A percentile compares a stretch with the other conserved stretches of the same genome.
Conservation (phyloP, 2,797 vertebrate genomes). For the Apogon talboti region DNA sequence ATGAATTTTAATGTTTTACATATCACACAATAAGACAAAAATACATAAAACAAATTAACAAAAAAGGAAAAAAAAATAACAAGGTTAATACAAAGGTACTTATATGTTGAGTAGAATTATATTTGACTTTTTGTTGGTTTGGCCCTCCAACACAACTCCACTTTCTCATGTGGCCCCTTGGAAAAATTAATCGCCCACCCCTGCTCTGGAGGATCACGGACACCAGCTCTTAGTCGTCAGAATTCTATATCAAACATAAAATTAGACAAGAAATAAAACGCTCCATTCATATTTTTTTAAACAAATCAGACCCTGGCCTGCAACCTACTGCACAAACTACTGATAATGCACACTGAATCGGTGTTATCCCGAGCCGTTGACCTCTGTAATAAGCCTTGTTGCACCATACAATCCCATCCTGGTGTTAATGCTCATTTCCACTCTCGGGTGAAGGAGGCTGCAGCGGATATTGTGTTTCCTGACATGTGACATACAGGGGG, state of each 20-base stretch:
- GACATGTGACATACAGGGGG: slow-evolving; percentile 75
- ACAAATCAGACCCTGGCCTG: background rate
- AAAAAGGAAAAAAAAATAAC: no score
- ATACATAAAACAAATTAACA: no score
- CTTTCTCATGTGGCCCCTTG: no score
- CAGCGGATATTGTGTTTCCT: slow-evolving; percentile 67
- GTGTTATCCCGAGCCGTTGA: slow-evolving; percentile 53
- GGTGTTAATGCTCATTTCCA: slow-evolving; percentile 65
- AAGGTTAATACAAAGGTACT: no score
- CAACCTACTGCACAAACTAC: background rate
- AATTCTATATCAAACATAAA: background rate
- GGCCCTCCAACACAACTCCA: no score
- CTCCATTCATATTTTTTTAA: background rate
- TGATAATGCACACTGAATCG: slow-evolving; percentile 23
- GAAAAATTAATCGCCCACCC: no score
- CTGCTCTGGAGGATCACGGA: no score
- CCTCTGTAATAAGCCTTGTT: slow-evolving; percentile 63
- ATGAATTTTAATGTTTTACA: no score
- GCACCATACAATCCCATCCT: slow-evolving; percentile 49
- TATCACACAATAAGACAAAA: no score
- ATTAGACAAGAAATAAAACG: background rate
- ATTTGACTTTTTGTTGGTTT: no score
- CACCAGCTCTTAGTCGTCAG: no score
- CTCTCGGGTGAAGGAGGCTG: slow-evolving; percentile 68
- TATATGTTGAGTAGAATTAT: no score